These are phyloP conservation scores for Diorhabda sublineata DNA, from an alignment of 1,140 invertebrate species.

Conservation along the genomic window DNA sequence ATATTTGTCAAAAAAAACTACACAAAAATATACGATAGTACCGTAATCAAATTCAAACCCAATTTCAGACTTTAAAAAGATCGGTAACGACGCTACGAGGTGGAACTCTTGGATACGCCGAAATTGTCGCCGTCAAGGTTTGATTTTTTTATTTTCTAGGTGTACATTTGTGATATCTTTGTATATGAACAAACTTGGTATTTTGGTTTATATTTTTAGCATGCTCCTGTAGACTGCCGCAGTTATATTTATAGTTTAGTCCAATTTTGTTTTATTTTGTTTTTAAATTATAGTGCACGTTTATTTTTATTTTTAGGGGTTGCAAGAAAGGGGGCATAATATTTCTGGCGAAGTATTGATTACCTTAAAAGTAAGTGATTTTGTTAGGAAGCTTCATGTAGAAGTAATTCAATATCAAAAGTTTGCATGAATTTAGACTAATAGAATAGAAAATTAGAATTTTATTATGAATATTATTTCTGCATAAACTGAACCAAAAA, in stretches of 20 bases:
- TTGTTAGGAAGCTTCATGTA: neutral
- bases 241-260: constrained; percentile 36
- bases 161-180: too few species aligned
- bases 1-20: too few species aligned
- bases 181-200: too few species aligned
- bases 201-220: neutral
- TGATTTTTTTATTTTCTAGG: neutral
- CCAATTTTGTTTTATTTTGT: constrained; percentile 31
- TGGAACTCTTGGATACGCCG: constrained; percentile 82
- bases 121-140: constrained; percentile 94
- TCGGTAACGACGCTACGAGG: constrained; percentile 85
- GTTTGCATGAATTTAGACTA: too few species aligned
- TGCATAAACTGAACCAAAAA: too few species aligned
- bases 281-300: constrained; percentile 41
- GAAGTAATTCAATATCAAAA: too few species aligned
- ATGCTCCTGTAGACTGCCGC: constrained; percentile 2
- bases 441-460: too few species aligned
- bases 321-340: constrained; percentile 84
- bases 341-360: constrained; percentile 83
- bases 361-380: constrained; percentile 79
- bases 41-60: too few species aligned
- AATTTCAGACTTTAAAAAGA: constrained; percentile 77
- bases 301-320: constrained; percentile 63
- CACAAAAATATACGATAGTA: too few species aligned
- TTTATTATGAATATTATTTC: too few species aligned